Percentiles rank a stretch among this genome's conserved stretches.
Evolutionary conservation across 2,113 vertebrate species (phyloP).

Genomic region (Seriola quinqueradiata): DNA sequence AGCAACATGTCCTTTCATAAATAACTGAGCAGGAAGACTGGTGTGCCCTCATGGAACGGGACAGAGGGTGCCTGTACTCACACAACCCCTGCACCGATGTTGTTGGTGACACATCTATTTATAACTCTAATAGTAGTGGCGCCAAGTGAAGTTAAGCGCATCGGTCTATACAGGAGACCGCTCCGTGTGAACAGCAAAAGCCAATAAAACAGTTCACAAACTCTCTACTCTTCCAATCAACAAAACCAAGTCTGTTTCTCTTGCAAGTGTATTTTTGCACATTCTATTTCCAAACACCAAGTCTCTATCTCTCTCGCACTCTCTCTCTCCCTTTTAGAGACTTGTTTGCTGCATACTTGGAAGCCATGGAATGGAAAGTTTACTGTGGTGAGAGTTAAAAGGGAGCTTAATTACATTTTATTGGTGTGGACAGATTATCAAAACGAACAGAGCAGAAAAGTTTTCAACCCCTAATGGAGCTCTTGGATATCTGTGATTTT

Average conservation of each 20-base stretch:
- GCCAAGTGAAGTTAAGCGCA: slow-evolving; percentile 64
- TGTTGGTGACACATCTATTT: slow-evolving; percentile 62
- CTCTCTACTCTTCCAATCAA: slow-evolving; percentile 78
- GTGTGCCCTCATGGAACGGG: slow-evolving; percentile 43
- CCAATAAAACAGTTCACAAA: slow-evolving; percentile 76
- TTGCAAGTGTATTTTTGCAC: slow-evolving; percentile 79
- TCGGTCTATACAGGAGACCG: slow-evolving; percentile 28
- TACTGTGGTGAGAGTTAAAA: slow-evolving; percentile 80
- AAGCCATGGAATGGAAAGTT: slow-evolving; percentile 78
- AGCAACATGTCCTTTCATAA: slow-evolving; percentile 61
- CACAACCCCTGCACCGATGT: slow-evolving; percentile 46
- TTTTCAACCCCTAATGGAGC: slow-evolving; percentile 40
- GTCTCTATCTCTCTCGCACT: slow-evolving; percentile 40
- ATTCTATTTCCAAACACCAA: slow-evolving; percentile 79
- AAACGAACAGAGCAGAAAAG: slow-evolving; percentile 66
- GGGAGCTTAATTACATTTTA: slow-evolving; percentile 78
- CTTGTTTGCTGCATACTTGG: slow-evolving; percentile 77
- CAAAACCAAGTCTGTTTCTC: slow-evolving; percentile 80
- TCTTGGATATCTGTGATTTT: slow-evolving; percentile 53
- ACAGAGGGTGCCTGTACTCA: slow-evolving; percentile 67
- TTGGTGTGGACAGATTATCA: slow-evolving; percentile 77
- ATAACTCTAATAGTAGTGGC: slow-evolving; percentile 53
- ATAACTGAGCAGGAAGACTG: slow-evolving; percentile 58
- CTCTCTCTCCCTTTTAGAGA: slow-evolving; percentile 58
- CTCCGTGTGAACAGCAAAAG: slow-evolving; percentile 61